Conservation (phyloP, 2,888 invertebrate species). For the Boloria euphrosyne region DNA sequence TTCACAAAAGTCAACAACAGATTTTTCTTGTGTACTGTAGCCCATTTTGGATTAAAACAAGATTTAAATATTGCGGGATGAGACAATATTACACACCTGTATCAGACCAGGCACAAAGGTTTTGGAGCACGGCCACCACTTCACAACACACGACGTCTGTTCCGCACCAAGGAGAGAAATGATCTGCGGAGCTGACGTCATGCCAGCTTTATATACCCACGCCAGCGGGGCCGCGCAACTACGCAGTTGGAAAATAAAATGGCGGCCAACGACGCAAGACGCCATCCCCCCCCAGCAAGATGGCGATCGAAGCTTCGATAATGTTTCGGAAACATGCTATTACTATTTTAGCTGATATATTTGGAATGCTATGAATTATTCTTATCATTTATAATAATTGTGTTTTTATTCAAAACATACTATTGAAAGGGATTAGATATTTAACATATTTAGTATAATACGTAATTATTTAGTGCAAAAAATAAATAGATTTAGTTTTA, state of each 20-base stretch:
- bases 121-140: constrained; percentile 59
- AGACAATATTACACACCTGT: constrained; percentile 76
- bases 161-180: constrained; percentile 55
- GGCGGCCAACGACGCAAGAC: constrained; percentile 52
- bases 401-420: too few relatives aligned
- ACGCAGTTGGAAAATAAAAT: constrained; percentile 68
- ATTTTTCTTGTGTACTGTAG: constrained; percentile 72
- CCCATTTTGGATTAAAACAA: constrained; percentile 60
- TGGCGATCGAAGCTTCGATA: constrained; percentile 43
- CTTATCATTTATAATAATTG: too few relatives aligned
- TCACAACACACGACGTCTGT: constrained; percentile 65
- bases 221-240: constrained; percentile 53
- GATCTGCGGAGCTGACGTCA: constrained; percentile 67
- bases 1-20: constrained; percentile 77
- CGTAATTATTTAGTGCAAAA: too few relatives aligned
- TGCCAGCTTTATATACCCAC: constrained; percentile 59
- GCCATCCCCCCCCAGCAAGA: constrained; percentile 37
- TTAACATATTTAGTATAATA: too few relatives aligned
- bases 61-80: constrained; percentile 61
- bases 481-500: too few relatives aligned
- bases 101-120: constrained; percentile 70
- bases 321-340: constrained; percentile 17
- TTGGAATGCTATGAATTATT: too few relatives aligned
- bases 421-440: too few relatives aligned
- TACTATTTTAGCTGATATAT: background rate